Evolutionary conservation across 23 tunicate species (phyloP), one percentile per base, ranked within the genome.

Genomic region (Trididemnum clinides): DNA sequence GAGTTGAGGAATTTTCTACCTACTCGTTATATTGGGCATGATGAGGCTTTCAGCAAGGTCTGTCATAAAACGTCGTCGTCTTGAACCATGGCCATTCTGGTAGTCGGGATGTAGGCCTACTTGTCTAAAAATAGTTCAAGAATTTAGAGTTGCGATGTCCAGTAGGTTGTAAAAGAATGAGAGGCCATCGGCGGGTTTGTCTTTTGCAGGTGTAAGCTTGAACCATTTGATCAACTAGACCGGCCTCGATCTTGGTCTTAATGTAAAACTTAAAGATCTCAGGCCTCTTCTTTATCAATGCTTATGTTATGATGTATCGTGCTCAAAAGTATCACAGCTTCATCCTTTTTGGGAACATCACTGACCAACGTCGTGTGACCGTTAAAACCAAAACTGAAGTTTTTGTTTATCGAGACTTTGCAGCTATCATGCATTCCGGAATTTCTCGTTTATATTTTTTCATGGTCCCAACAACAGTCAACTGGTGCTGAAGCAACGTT

Each of bases 161-260:
- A 74, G 57, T 28, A 74, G 58, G 28, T 74, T 74, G 80, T 35
- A 74, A 38, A 74, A 74, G 80, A 35, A 35, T 27, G 4, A 74
- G 58, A 36, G 80, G 23, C 57, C 57, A 74, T 74, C 58, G 80
- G 57, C 57, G 59, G 32, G 58, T 74, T 74, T 74, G 80, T 74
- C 80, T 39, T 74, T 38, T 74, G 80, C 80, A 74, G 10, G 80
- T 74, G 30, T 38, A 74, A 7, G 80, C 38, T 74, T 38, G 57
- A 74, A 74, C 80, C 80, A 74, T 74, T 74, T 74, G 80, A 44
- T 74, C 80, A 74, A 74, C 80, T 44, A 74, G 30, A 25, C 38
- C 58, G 38, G 38, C 80, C 36, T 27, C 80, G 22, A 74, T 74
- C 80, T 74, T 74, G 28, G 80, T 74, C 57, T 74, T 36, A 57